Evolutionary conservation across 1,140 invertebrate species (phyloP), one percentile per base, ranked within the genome.

Genomic region (Philopotamus ludificatus): DNA sequence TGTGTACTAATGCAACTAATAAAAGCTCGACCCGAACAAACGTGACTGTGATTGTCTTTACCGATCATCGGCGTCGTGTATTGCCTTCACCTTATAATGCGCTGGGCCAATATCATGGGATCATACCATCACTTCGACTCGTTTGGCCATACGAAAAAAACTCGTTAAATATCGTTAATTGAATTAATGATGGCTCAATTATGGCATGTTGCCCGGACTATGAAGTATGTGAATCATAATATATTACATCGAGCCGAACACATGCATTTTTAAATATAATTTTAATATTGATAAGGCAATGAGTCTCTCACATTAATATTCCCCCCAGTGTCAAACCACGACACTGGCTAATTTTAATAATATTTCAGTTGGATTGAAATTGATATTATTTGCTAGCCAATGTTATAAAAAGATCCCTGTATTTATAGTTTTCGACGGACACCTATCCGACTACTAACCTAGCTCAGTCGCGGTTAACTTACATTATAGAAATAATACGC

Each of bases 1-100:
- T n/a, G n/a, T 20, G 54, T 57, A 28, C 39, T 57, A 57, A 57
- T 57, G 39, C 54, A 39, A 28, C 54, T 57, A 26, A 57, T 57
- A 57, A 57, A 60, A 60, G 57, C 44, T 49, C 44, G 57, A 60
- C 44, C 57, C 23, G 57, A 47, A 60, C 57, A 60, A 60, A 60
- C 57, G 57, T 60, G 57, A 60, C 57, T 60, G 20, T 16, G 57
- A 60, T 60, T 60, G 57, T 60, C 57, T 60, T 47, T 18, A 44
- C 9, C 44, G 57, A 60, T 60, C 28, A 60, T 60, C 57, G 54
- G n/a, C n/a, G 23, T 60, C 57, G 57, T 45, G 41, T 60, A 60
- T 47, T 60, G 47, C 57, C 57, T 49, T 60, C 57, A 60, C 57
- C 57, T 60, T 60, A 47, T 60, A 60, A 47, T 60, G 25, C 26